A percentile compares a stretch with the other conserved stretches of the same genome.
These are phyloP conservation scores for Erpetoichthys calabaricus DNA, from an alignment of 2,797 vertebrate species.

Conservation along the genomic window DNA sequence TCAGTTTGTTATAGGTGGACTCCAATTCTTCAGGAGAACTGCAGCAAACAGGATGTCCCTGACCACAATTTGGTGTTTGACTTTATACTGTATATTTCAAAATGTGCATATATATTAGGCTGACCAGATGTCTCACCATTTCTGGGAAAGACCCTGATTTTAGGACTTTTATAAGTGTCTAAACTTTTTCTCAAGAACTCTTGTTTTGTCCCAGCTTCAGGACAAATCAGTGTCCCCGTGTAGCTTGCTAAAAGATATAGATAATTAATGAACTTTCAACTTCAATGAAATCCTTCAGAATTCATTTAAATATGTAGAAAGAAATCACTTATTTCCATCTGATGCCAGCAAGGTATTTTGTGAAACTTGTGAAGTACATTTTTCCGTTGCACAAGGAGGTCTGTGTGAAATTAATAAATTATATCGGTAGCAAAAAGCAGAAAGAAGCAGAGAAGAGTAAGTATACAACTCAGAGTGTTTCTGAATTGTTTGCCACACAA, in stretches of 20 bases:
- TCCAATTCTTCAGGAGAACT: no score
- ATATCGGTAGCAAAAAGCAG: fast-evolving
- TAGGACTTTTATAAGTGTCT: background rate
- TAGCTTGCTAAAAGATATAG: no score
- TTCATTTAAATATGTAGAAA: no score
- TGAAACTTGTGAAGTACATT: background rate
- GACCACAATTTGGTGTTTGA: no score
- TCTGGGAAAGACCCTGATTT: background rate
- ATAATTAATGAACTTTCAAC: no score
- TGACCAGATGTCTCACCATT: background rate
- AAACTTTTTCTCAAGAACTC: background rate
- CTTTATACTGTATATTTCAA: no score
- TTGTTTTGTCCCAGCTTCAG: background rate
- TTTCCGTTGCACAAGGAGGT: background rate
- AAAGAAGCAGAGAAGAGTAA: background rate
- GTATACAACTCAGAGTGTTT: background rate
- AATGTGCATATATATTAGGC: background rate
- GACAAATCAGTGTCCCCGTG: background rate
- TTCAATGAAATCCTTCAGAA: no score
- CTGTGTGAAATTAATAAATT: background rate
- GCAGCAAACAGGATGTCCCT: no score
- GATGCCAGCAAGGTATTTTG: no score
- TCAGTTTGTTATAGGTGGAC: no score
- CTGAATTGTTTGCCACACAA: no score
- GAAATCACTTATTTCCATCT: no score